Evolutionary conservation across 2,888 invertebrate species (phyloP).

Genomic region (Diarsia dahlii): DNA sequence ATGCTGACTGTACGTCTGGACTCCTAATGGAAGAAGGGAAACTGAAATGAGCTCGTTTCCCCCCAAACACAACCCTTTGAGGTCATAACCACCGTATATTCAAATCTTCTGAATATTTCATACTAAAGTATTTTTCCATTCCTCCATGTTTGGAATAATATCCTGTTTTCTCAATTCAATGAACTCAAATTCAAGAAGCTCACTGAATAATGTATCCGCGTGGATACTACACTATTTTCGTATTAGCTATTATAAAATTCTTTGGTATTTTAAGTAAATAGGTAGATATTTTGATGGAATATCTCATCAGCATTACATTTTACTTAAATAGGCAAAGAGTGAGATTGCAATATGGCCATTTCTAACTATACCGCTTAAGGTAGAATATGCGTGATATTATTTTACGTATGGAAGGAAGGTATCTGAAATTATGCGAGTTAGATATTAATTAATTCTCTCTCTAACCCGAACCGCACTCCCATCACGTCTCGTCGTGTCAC

Average conservation of each 20-base stretch:
- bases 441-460: too few species aligned
- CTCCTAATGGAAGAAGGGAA: background rate
- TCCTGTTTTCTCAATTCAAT: slow-evolving; percentile 24
- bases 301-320: too few species aligned
- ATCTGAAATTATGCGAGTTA: too few species aligned
- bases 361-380: too few species aligned
- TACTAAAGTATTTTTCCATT: slow-evolving; percentile 7
- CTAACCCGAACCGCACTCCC: too few species aligned
- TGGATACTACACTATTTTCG: background rate
- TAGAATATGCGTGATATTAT: too few species aligned
- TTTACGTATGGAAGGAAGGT: too few species aligned
- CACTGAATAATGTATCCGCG: slow-evolving; percentile 15
- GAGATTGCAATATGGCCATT: too few species aligned
- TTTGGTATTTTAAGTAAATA: background rate
- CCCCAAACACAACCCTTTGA: background rate
- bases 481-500: too few species aligned
- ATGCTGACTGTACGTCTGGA: background rate
- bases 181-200: slow-evolving; percentile 11
- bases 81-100: background rate
- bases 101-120: slow-evolving; percentile 9
- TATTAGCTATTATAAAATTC: background rate
- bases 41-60: background rate
- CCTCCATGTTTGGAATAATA: slow-evolving; percentile 11
- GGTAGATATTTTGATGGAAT: background rate
- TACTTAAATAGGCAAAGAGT: too few species aligned